These are phyloP conservation scores for Lemur catta DNA, from an alignment of 2,797 vertebrate genomes.

Conservation along the genomic window DNA sequence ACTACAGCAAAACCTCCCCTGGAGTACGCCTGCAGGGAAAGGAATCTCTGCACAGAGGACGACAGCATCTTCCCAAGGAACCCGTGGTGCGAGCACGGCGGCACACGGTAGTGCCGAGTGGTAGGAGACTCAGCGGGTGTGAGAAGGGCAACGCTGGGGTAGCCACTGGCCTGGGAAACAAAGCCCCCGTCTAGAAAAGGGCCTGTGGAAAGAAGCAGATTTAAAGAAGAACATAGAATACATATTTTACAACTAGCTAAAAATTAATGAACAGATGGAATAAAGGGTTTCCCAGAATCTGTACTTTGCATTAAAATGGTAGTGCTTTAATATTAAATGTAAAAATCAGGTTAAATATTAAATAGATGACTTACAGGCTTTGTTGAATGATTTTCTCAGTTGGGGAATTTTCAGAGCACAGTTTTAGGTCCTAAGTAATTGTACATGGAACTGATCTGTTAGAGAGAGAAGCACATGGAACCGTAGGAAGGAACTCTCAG, in stretches of 20 bases:
- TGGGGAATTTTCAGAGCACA: background rate
- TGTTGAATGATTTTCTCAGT: background rate
- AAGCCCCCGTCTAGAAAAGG: accelerated
- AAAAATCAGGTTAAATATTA: background rate
- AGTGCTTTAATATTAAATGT: background rate
- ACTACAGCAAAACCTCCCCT: background rate
- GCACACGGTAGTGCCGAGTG: background rate
- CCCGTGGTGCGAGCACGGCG: background rate
- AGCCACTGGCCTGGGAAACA: background rate
- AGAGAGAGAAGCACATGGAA: background rate
- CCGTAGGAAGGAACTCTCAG: background rate
- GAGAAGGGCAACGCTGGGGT: background rate
- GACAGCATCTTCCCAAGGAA: no score
- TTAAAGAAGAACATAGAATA: background rate
- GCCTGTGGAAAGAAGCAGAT: background rate
- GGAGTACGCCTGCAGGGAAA: background rate
- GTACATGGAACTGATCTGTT: background rate
- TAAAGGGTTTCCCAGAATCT: background rate
- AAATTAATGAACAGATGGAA: background rate
- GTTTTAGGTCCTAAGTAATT: background rate
- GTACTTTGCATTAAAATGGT: background rate
- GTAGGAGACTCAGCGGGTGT: accelerated
- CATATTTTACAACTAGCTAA: background rate
- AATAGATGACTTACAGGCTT: background rate
- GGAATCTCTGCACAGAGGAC: background rate